Evolutionary conservation across 2,888 invertebrate genomes (phyloP), one percentile per base, ranked within the genome.

Genomic region (Lissocephala sabroskyi): DNA sequence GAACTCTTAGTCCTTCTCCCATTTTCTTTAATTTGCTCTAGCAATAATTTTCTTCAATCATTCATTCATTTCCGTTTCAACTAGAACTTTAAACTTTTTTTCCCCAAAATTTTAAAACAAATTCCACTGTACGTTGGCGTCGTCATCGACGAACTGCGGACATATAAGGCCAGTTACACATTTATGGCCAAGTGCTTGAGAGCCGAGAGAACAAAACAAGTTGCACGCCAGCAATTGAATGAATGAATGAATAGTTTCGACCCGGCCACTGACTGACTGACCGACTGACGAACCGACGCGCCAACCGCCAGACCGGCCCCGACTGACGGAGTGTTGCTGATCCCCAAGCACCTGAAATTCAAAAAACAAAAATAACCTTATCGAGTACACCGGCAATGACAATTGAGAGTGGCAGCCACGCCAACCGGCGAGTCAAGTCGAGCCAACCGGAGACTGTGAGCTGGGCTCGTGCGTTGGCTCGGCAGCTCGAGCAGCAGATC

Each of bases 291-390:
- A 23, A 23, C 7, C 33, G 10, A 29, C 29, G 10, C 29, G 6
- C 11, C 10, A 11, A 9, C 11, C 9, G 6, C 5, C 30, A 66
- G 50, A n/a, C n/a, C n/a, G n/a, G n/a, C n/a, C n/a, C n/a, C n/a
- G n/a, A n/a, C n/a, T n/a, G n/a, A n/a, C n/a, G n/a, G n/a, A n/a
- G n/a, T n/a, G n/a, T n/a, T n/a, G n/a, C n/a, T n/a, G n/a, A n/a
- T n/a, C n/a, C n/a, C n/a, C n/a, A n/a, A n/a, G 79, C 79, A 78
- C 71, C 79, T 78, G 79, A 73, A 71, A 74, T 70, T 62, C 60
- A 61, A 70, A 70, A 78, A 78, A 63, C 65, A 76, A 60, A 54
- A 66, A 50, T 39, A 55, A 45, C 13, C n/a, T n/a, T n/a, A n/a
- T n/a, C n/a, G 44, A 45, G 41, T 47, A 54, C 41, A 49, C 41